Evolutionary conservation across 2,113 vertebrate species (phyloP).

Genomic region (human): DNA sequence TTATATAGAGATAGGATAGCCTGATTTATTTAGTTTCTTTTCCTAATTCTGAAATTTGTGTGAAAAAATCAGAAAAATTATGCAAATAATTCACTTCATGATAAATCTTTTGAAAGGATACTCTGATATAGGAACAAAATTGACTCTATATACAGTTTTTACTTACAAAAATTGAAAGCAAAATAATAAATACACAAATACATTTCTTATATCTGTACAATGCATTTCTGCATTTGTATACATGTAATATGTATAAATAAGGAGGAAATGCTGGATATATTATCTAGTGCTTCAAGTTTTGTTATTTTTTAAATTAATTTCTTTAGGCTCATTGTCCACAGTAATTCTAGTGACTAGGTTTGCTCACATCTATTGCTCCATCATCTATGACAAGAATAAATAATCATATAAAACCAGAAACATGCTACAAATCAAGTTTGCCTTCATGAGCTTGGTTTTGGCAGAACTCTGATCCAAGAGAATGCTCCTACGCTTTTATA

Average conservation of each 20-base stretch:
- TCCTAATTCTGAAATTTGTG: neutral
- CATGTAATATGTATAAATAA: conserved; percentile 58
- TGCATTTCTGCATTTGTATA: conserved; percentile 1
- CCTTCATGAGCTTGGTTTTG: conserved; percentile 59
- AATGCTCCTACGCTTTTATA: conserved; percentile 51
- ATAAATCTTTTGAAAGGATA: conserved; percentile 36
- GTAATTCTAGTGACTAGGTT: conserved; percentile 50
- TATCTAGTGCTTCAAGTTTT: conserved; percentile 52
- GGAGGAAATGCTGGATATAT: neutral
- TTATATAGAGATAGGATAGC: neutral
- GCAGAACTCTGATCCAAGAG: conserved; percentile 56
- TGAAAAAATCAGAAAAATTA: neutral
- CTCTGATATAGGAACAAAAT: conserved; percentile 3
- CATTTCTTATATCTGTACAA: neutral
- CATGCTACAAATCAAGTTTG: neutral
- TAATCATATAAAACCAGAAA: conserved; percentile 47
- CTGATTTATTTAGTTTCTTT: conserved; percentile 1
- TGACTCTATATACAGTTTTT: conserved; percentile 37
- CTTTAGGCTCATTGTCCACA: conserved; percentile 31
- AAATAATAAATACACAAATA: conserved; percentile 49
- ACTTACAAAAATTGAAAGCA: conserved; percentile 38
- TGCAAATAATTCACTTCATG: conserved; percentile 32
- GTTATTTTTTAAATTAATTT: neutral
- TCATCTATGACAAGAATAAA: conserved; percentile 62
- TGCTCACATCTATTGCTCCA: conserved; percentile 63